Conservation (phyloP, 2,888 invertebrate genomes). For the Pyrgus malvae region DNA sequence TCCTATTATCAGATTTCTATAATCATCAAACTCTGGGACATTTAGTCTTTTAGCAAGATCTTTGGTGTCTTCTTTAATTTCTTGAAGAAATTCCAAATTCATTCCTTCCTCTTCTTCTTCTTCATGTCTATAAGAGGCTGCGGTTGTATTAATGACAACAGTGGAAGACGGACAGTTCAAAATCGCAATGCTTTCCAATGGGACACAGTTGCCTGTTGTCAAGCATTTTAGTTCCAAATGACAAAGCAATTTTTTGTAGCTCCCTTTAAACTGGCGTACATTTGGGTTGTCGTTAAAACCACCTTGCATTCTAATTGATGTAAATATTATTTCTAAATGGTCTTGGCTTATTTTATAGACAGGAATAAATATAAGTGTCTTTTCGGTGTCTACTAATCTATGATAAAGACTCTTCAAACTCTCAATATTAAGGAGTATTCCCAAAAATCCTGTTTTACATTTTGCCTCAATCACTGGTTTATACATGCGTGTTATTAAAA, state of each 20-base stretch:
- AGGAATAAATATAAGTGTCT: neutral
- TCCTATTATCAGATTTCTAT: no score
- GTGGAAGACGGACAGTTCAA: neutral
- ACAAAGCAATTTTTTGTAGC: neutral
- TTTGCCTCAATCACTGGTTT: neutral
- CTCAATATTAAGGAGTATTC: neutral
- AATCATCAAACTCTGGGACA: no score
- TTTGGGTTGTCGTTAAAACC: neutral
- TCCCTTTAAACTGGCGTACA: neutral
- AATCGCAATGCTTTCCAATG: neutral
- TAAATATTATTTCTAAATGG: neutral
- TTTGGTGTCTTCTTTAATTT: no score
- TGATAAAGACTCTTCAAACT: neutral
- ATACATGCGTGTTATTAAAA: neutral
- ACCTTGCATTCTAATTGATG: neutral
- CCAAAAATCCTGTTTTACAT: neutral
- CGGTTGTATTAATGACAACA: neutral
- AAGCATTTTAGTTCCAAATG: neutral
- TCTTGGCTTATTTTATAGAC: slow-evolving; percentile 3
- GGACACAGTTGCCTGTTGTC: neutral
- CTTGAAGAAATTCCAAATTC: no score
- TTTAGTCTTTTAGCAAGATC: no score
- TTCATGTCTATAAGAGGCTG: neutral
- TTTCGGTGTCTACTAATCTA: neutral
- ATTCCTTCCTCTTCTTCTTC: no score